Conservation (phyloP, 1,140 invertebrate species). For the Oedothorax gibbosus region DNA sequence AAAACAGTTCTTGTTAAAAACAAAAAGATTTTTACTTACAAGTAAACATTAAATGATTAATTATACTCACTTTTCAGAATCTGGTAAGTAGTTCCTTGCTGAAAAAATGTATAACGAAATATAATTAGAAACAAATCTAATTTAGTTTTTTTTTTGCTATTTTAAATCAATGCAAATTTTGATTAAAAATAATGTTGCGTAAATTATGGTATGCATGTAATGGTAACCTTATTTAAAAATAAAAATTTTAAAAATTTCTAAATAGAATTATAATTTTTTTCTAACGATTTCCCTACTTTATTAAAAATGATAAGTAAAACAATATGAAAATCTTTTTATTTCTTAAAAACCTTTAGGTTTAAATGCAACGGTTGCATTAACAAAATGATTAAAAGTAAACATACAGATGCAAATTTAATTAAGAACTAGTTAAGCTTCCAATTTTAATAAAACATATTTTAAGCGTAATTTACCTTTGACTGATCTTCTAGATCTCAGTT, state of each 20-base stretch:
- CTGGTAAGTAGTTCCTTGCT: constrained; percentile 39
- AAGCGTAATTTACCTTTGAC: constrained; percentile 35
- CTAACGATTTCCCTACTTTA: neutral
- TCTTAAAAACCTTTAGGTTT: neutral
- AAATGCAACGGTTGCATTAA: neutral
- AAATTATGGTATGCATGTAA: too few species aligned
- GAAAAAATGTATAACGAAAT: neutral
- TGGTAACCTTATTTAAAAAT: too few species aligned
- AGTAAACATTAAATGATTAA: neutral
- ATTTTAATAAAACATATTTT: neutral
- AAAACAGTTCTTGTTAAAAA: neutral
- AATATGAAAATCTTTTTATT: neutral
- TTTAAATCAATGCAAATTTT: neutral
- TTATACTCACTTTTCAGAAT: constrained; percentile 40
- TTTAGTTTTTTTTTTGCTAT: neutral
- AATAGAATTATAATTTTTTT: neutral
- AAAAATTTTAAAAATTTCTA: neutral
- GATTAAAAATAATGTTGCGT: too few species aligned
- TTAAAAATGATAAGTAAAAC: neutral
- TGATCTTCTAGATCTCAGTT: constrained; percentile 1
- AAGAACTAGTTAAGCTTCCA: neutral
- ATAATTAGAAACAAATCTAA: neutral
- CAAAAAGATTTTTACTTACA: neutral
- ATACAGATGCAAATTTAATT: neutral
- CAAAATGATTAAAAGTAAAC: neutral